Conservation (phyloP, 2,113 vertebrate genomes). For the Planiliza haematocheilus region DNA sequence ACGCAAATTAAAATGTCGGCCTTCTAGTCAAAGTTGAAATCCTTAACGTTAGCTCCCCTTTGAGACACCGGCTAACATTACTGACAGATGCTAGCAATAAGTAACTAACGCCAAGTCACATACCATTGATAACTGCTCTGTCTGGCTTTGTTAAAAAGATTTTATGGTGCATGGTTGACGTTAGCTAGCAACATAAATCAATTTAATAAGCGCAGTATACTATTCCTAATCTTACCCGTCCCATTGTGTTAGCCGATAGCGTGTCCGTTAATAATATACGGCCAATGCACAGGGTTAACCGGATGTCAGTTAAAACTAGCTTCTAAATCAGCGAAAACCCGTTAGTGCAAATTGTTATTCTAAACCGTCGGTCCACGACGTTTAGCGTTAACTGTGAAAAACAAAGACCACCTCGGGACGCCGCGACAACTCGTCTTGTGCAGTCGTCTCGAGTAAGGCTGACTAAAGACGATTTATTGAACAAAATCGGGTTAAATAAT, state of each 20-base stretch:
- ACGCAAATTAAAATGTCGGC: slow-evolving; percentile 57
- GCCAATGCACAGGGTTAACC: slow-evolving; percentile 4
- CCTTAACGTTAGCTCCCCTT: neutral
- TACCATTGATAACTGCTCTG: neutral
- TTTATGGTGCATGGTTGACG: neutral
- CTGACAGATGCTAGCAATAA: neutral
- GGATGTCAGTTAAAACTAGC: slow-evolving; percentile 11
- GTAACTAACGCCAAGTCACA: neutral
- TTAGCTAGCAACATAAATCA: slow-evolving; percentile 6
- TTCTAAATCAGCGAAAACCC: neutral
- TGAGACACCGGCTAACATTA: slow-evolving; percentile 15
- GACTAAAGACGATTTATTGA: slow-evolving; percentile 38
- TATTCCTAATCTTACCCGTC: slow-evolving; percentile 50
- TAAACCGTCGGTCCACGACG: neutral
- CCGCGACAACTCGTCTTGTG: slow-evolving; percentile 45
- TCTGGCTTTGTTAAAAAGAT: neutral
- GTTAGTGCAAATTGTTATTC: fast-evolving
- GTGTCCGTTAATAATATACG: slow-evolving; percentile 10
- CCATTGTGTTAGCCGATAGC: slow-evolving; percentile 81
- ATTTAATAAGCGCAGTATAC: slow-evolving; percentile 10
- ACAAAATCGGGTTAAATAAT: slow-evolving; percentile 12
- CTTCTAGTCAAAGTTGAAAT: slow-evolving; percentile 56
- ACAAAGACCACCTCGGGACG: slow-evolving; percentile 39
- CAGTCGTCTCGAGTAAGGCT: slow-evolving; percentile 36
- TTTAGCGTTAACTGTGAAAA: slow-evolving; percentile 15